A percentile compares a stretch with the other conserved stretches of the same genome.
These are phyloP conservation scores for Hydropotes inermis DNA, from an alignment of 2,113 vertebrate genomes.

Conservation along the genomic window DNA sequence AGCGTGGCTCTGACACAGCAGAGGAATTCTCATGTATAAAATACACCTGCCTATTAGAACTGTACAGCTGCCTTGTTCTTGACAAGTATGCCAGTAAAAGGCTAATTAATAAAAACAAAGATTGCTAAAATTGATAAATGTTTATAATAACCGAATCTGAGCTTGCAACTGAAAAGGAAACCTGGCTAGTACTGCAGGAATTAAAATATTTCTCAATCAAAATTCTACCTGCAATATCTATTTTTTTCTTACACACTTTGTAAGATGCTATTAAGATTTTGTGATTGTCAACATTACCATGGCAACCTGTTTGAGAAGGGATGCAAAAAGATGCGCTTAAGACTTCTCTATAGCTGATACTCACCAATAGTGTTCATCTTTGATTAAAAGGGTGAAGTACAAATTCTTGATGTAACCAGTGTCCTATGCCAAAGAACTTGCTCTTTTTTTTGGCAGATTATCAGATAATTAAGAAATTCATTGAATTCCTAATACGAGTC, in stretches of 20 bases:
- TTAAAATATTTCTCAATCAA: slow-evolving; percentile 42
- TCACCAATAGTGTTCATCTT: background rate
- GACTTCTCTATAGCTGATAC: background rate
- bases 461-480: slow-evolving; percentile 56
- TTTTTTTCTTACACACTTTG: background rate
- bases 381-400: background rate
- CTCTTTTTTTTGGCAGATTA: background rate
- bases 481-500: slow-evolving; percentile 47
- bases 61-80: slow-evolving; percentile 31
- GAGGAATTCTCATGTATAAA: slow-evolving; percentile 27
- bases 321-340: slow-evolving; percentile 20
- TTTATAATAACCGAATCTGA: slow-evolving; percentile 33
- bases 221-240: slow-evolving; percentile 36
- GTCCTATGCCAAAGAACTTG: background rate
- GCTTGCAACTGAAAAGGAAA: slow-evolving; percentile 24
- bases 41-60: slow-evolving; percentile 48
- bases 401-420: background rate
- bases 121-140: slow-evolving; percentile 36
- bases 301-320: slow-evolving; percentile 45
- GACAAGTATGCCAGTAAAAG: slow-evolving; percentile 31
- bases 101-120: slow-evolving; percentile 55
- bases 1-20: background rate
- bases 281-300: slow-evolving; percentile 51
- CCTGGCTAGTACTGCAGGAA: background rate
- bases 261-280: slow-evolving; percentile 49